A percentile compares a stretch with the other conserved stretches of the same genome.
phyloP scores from a whole-genome alignment of 2,113 vertebrate species.

The Sceloporus undulatus region DNA sequence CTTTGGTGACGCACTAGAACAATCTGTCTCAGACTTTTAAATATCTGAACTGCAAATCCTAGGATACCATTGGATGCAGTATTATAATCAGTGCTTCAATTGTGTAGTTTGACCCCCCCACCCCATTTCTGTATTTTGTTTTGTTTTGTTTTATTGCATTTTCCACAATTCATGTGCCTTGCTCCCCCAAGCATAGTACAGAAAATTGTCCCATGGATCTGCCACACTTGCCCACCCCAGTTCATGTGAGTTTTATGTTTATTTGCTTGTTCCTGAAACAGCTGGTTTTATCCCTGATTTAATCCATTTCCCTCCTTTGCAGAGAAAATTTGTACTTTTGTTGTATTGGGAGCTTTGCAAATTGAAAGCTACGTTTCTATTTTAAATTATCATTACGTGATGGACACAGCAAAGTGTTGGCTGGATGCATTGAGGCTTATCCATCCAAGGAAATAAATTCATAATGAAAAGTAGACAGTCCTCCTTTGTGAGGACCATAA shows the following conservation, averaged over 20 bases:
- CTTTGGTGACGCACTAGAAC: too few relatives aligned
- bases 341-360: constrained; percentile 48
- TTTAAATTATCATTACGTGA: constrained; percentile 50
- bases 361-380: constrained; percentile 70
- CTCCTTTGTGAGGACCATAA: constrained; percentile 63
- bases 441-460: constrained; percentile 63
- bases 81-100: too few relatives aligned
- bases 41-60: too few relatives aligned
- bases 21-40: too few relatives aligned
- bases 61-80: too few relatives aligned
- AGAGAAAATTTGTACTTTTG: too few relatives aligned
- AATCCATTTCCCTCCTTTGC: neutral
- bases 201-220: too few relatives aligned
- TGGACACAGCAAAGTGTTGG: constrained; percentile 62
- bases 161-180: neutral
- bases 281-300: neutral
- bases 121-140: too few relatives aligned
- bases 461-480: constrained; percentile 65
- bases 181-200: too few relatives aligned
- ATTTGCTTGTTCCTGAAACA: neutral
- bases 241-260: neutral
- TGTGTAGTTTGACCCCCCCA: neutral
- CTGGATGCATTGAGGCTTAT: constrained; percentile 40
- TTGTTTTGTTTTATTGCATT: neutral
- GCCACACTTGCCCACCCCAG: too few relatives aligned